A percentile compares a stretch with the other conserved stretches of the same genome.
Evolutionary conservation across 2,113 vertebrate genomes (phyloP).

Genomic region (Amphilophus citrinellus): DNA sequence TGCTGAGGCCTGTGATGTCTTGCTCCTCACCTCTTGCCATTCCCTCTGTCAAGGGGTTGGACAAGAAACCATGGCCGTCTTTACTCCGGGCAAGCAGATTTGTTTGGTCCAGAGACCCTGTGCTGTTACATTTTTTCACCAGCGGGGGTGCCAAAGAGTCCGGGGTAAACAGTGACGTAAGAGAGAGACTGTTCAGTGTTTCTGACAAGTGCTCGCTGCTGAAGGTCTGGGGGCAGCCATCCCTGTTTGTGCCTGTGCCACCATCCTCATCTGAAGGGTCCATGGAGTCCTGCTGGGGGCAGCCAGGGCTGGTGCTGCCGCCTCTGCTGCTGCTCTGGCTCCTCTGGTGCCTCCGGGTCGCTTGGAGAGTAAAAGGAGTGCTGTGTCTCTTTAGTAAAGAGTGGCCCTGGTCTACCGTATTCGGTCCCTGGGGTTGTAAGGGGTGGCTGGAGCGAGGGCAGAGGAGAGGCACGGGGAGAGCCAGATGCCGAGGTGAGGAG

Average conservation of each 20-base stretch:
- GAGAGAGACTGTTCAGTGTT: slow-evolving; percentile 91
- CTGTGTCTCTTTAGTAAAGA: slow-evolving; percentile 49
- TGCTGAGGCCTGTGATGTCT: slow-evolving; percentile 46
- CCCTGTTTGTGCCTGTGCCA: slow-evolving; percentile 73
- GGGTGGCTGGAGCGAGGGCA: slow-evolving; percentile 50
- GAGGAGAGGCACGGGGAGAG: slow-evolving; percentile 72
- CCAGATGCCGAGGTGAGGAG: slow-evolving; percentile 79
- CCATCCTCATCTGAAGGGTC: slow-evolving; percentile 89
- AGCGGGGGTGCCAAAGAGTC: slow-evolving; percentile 73
- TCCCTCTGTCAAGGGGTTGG: slow-evolving; percentile 67
- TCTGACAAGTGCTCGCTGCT: slow-evolving; percentile 88
- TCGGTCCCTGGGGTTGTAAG: slow-evolving; percentile 5
- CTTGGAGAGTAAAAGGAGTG: slow-evolving; percentile 78
- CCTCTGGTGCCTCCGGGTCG: slow-evolving; percentile 87
- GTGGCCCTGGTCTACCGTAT: slow-evolving; percentile 37
- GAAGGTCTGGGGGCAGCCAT: slow-evolving; percentile 72
- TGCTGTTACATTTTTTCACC: slow-evolving; percentile 91
- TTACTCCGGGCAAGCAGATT: slow-evolving; percentile 58
- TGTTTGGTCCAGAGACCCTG: slow-evolving; percentile 85
- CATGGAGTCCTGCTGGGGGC: slow-evolving; percentile 87
- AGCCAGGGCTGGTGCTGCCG: slow-evolving; percentile 85
- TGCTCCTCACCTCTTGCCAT: slow-evolving; percentile 31
- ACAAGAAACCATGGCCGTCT: slow-evolving; percentile 64
- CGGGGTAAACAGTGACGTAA: slow-evolving; percentile 88
- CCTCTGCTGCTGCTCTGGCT: slow-evolving; percentile 90